Percentiles rank a stretch among this genome's conserved stretches.
phyloP scores from a whole-genome alignment of 2,797 vertebrate species.

The Vultur gryphus region DNA sequence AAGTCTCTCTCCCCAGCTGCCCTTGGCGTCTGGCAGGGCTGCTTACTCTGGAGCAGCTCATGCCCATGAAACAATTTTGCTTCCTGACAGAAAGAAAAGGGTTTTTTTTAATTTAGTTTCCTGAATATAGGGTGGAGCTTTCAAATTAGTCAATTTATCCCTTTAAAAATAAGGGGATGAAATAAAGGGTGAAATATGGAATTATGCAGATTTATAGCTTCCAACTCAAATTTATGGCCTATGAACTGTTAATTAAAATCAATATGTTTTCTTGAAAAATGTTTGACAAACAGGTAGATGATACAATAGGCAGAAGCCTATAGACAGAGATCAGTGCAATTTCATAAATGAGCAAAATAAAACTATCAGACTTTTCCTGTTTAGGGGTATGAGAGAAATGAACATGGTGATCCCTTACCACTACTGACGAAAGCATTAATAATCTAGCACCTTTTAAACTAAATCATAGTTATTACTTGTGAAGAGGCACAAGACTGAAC shows the following conservation, averaged over 20 bases:
- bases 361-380: not conserved
- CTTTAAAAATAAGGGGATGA: not conserved
- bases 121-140: not conserved
- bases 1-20: not conserved
- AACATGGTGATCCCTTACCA: not conserved
- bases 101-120: not conserved
- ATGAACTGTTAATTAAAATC: not conserved
- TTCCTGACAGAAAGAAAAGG: not conserved
- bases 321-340: not conserved
- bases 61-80: not conserved
- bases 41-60: not conserved
- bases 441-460: not conserved
- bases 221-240: not conserved
- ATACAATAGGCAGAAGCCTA: not conserved
- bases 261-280: not conserved
- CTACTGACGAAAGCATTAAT: not conserved
- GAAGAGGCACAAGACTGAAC: not conserved
- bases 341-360: not conserved
- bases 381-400: not conserved
- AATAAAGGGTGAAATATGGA: not conserved
- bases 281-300: not conserved
- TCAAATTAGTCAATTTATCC: not conserved
- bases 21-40: not conserved
- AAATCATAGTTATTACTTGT: not conserved
- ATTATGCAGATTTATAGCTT: not conserved